phyloP scores from a whole-genome alignment of 1,140 invertebrate species.

The Pseudomyrmex pallidus region DNA sequence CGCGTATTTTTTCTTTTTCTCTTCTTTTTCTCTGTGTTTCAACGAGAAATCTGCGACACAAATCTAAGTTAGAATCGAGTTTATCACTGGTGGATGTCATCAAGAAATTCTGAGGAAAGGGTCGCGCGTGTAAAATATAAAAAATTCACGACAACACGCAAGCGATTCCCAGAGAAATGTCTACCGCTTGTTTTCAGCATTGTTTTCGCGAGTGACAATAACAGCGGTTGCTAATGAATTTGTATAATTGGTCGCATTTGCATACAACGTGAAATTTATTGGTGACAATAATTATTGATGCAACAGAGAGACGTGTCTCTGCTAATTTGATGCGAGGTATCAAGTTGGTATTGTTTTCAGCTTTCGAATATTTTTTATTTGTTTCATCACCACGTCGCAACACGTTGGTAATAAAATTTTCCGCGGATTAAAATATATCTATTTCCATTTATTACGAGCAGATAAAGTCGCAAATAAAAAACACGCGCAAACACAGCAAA shows the following conservation, averaged over 20 bases:
- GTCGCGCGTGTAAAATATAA: constrained; percentile 31
- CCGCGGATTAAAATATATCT: constrained; percentile 1
- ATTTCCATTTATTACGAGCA: constrained; percentile 11
- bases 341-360: not conserved
- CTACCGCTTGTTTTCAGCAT: constrained; percentile 37
- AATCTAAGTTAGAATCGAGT: constrained; percentile 28
- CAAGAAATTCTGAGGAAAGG: constrained; percentile 1
- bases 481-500: constrained; percentile 2
- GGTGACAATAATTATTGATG: not conserved
- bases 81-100: not conserved
- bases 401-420: constrained; percentile 18
- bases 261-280: constrained; percentile 22
- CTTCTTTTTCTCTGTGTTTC: not conserved
- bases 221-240: not conserved
- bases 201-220: constrained; percentile 6
- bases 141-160: constrained; percentile 38
- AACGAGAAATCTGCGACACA: not conserved
- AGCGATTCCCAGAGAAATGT: constrained; percentile 35
- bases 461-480: constrained; percentile 10
- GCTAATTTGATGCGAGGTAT: constrained; percentile 33
- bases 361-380: constrained; percentile 28
- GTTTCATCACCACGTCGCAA: constrained; percentile 8
- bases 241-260: constrained; percentile 27
- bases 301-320: not conserved
- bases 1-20: not conserved